Evolutionary conservation across 2,888 invertebrate species (phyloP), one percentile per base, ranked within the genome.

Genomic region (Drosophila acutilabella): DNA sequence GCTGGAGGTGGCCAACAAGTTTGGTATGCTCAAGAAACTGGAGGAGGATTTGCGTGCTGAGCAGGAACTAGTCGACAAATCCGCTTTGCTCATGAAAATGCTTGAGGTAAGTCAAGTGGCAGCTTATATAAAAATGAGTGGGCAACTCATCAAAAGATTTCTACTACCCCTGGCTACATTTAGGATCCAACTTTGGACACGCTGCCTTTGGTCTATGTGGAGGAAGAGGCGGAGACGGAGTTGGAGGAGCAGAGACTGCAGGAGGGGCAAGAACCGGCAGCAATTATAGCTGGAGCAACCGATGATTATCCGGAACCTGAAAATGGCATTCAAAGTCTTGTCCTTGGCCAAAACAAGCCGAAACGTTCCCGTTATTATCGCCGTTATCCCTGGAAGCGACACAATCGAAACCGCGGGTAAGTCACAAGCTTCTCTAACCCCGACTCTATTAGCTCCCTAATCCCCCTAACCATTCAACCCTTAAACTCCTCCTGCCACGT

Each of bases 361-460:
- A 94, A 94, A 75, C 92, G 94, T 69, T 93, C 94, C 2, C 93
- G 94, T 64, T 94, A 94, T 81, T 94, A 94, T 87, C 93, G 94
- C 71, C 93, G 94, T 74, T 94, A 94, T 91, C 94, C 95, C 23
- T 94, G 94, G 94, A 95, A 95, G 86, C 92, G 94, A 52, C 94
- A 94, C 83, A 94, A 93, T 68, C 91, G 93, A 86, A 92, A 92
- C 74, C 89, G 91, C 61, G 89, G 91, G 93, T 93, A 80, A 89
- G 89, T 64, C 30, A 45, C n/a, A n/a, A 10, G 33, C 38, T 47
- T 5, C 20, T 44, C 33, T 14, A 1, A 2, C 45, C 7, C 41
- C 23, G 23, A 23, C 23, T 18, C 18, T 20, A 20, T 20, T 20
- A 20, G 4, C 20, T 20, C 20, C 18, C 18, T 18, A 36, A 10